Base-by-base conservation (phyloP, 2,888 invertebrate species). In the Aphodius granarius region DNA sequence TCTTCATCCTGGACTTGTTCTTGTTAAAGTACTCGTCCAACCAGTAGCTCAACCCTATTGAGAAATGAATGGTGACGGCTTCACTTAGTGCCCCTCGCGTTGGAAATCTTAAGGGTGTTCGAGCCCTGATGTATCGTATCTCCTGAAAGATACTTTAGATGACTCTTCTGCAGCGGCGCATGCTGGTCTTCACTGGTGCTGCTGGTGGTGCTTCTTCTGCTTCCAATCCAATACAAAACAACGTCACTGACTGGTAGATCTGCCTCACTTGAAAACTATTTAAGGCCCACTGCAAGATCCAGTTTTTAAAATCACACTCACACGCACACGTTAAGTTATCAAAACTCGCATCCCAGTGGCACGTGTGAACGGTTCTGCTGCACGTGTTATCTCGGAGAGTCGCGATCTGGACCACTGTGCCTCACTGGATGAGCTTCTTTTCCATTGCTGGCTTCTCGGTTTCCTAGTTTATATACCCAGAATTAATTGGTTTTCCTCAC, bases 261-360 rank as follows among this genome's bases (percentile, higher is more conserved):
- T 74, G 74, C 76, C 76, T 74, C 74, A 76, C 74, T 74, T 72
- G 68, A 76, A 76, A 75, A 70, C 76, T 76, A 76, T 76, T 70
- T 73, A 73, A 76, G 66, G 62, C 65, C 66, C 21, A 68, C 19
- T 68, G 68, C 66, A 76, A 76, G 73, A 76, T 76, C 76, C 73
- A 76, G 76, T 76, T 76, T 71, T 76, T 71, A 73, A 73, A 76
- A 76, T 73, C 73, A 20, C 72, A 63, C 66, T 72, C 66, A 22
- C 66, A 75, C 63, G 72, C 72, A 63, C 72, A 66, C 9, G 43
- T 43, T 43, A 43, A 3, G 43, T 43, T 43, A 43, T 43, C 43
- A 43, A 43, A 43, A 43, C 43, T 43, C 43, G 43, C 43, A 43
- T 43, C 43, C 43, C 43, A 43, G 43, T 13, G 43, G 43, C 43